Percentiles rank a stretch among this genome's conserved stretches.
These are phyloP conservation scores for Sinosuthora webbiana DNA, from an alignment of 2,113 vertebrate genomes.

Conservation along the genomic window DNA sequence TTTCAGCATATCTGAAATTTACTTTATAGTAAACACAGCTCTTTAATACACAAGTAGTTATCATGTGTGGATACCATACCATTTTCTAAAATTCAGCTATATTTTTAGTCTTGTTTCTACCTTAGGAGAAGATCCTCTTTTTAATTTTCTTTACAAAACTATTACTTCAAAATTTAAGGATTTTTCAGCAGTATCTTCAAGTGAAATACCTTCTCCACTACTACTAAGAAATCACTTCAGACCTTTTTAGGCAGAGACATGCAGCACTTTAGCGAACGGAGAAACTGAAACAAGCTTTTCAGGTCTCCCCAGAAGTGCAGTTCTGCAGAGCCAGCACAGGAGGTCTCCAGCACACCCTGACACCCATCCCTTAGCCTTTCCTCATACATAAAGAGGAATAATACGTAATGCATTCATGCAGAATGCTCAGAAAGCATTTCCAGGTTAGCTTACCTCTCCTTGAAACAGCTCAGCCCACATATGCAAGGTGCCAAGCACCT, in stretches of 20 bases:
- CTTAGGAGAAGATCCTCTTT: background rate
- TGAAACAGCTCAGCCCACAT: background rate
- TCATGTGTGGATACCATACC: rapidly evolving
- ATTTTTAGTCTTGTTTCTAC: background rate
- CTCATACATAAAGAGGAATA: background rate
- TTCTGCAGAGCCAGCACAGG: background rate
- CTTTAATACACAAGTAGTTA: background rate
- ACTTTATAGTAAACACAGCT: background rate
- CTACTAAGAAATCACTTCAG: background rate
- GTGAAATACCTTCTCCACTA: background rate
- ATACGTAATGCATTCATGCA: background rate
- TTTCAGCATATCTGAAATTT: background rate
- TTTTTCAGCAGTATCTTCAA: background rate
- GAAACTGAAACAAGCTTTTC: background rate
- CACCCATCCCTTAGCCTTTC: background rate
- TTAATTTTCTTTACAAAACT: background rate
- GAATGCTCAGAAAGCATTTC: background rate
- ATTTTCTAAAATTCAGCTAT: background rate
- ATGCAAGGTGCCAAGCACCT: background rate
- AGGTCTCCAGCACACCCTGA: background rate
- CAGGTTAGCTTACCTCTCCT: background rate
- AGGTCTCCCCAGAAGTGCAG: background rate
- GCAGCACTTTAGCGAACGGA: background rate
- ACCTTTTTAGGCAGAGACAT: background rate
- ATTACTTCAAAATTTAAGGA: background rate